Percentiles rank a stretch among this genome's conserved stretches.
phyloP scores from a whole-genome alignment of 2,888 invertebrate species.

The Choreutis nemorana region DNA sequence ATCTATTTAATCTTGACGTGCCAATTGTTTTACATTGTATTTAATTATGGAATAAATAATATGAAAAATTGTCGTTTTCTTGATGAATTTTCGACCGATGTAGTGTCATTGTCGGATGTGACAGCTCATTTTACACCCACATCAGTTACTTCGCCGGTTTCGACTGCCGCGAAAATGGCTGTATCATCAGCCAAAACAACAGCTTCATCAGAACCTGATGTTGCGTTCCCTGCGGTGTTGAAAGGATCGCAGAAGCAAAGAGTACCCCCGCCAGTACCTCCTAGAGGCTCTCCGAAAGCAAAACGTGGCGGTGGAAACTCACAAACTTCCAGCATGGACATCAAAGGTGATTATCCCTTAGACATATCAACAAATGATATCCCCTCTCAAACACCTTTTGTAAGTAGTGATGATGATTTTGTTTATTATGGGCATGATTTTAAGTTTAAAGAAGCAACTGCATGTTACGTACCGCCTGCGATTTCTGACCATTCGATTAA shows the following conservation, averaged over 20 bases:
- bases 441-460: conserved; percentile 42
- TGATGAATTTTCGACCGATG: too few species aligned
- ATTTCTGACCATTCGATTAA: conserved; percentile 44
- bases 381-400: conserved; percentile 42
- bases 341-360: conserved; percentile 59
- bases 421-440: conserved; percentile 55
- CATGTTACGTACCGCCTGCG: conserved; percentile 40
- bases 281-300: conserved; percentile 78
- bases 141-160: conserved; percentile 51
- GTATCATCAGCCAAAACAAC: conserved; percentile 27
- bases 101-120: conserved; percentile 64
- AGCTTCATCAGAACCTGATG: conserved; percentile 53
- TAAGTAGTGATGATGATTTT: conserved; percentile 54
- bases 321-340: conserved; percentile 43
- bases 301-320: conserved; percentile 60
- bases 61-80: conserved; percentile 17
- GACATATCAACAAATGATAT: conserved; percentile 45
- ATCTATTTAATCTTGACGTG: conserved; percentile 17
- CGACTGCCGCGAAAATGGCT: conserved; percentile 40
- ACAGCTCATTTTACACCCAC: conserved; percentile 61
- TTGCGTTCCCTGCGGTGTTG: conserved; percentile 77
- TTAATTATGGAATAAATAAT: conserved; percentile 14
- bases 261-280: conserved; percentile 89
- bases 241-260: conserved; percentile 78
- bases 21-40: conserved; percentile 18